Conservation (phyloP, 2,113 vertebrate species). For the Hipposideros armiger region DNA sequence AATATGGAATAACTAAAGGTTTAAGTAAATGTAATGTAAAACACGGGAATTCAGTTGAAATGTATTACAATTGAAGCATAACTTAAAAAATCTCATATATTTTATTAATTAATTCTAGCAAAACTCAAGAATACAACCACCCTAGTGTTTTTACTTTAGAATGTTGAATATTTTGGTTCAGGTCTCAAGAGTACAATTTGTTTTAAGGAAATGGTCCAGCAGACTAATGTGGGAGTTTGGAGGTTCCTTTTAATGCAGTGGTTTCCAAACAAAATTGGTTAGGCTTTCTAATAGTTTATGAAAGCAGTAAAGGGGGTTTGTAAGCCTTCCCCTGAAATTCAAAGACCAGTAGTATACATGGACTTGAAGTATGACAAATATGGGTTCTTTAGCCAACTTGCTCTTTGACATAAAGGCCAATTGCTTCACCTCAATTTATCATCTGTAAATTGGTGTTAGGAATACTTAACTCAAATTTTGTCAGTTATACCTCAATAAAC, state of each 20-base stretch:
- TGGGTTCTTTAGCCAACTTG: neutral
- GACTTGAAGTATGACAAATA: neutral
- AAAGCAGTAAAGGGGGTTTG: neutral
- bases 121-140: constrained; percentile 21
- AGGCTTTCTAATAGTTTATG: neutral
- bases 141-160: neutral
- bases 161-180: neutral
- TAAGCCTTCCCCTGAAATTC: neutral
- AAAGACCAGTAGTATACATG: neutral
- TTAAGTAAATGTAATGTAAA: constrained; percentile 22
- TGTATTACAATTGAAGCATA: neutral
- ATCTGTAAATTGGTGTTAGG: neutral
- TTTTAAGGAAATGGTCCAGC: neutral
- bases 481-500: neutral
- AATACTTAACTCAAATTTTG: neutral
- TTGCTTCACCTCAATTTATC: neutral
- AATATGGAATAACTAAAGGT: neutral
- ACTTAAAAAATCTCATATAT: neutral
- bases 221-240: neutral
- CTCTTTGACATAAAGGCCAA: neutral
- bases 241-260: neutral
- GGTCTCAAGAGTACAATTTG: neutral
- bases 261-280: neutral
- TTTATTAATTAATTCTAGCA: neutral
- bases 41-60: neutral